Evolutionary conservation across 2,797 vertebrate species (phyloP).

Genomic region (Chloroceryle amazona): DNA sequence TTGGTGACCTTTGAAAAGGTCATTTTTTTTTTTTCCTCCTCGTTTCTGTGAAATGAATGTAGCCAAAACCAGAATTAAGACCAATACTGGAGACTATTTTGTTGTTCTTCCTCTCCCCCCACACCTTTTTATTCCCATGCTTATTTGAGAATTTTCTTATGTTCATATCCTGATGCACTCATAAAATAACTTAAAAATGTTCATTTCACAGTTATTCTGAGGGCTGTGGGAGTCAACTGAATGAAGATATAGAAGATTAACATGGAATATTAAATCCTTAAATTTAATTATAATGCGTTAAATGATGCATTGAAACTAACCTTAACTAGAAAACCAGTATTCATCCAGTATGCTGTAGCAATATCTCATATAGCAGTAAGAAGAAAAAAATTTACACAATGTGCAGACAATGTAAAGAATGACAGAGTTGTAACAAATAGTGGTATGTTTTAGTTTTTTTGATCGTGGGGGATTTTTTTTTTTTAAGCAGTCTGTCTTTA

Average conservation of each 20-base stretch:
- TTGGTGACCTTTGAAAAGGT: not conserved
- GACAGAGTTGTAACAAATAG: not conserved
- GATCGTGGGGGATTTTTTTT: no score
- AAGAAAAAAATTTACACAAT: not conserved
- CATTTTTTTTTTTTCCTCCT: not conserved
- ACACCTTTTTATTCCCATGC: not conserved
- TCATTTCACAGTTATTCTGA: not conserved
- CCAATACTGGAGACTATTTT: not conserved
- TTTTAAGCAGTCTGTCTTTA: not conserved
- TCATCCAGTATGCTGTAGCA: not conserved
- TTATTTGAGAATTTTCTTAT: not conserved
- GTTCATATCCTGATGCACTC: not conserved
- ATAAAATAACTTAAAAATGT: not conserved
- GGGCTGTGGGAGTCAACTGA: not conserved
- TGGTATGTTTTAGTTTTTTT: not conserved
- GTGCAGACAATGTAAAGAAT: not conserved
- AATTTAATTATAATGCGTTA: not conserved
- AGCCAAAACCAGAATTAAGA: not conserved
- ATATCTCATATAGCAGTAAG: not conserved
- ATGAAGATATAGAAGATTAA: not conserved
- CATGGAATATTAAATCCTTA: not conserved
- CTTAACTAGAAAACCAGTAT: not conserved
- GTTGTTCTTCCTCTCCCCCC: not conserved
- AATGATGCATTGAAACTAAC: not conserved
- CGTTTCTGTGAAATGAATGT: not conserved